Conservation (phyloP, 1,140 invertebrate species). For the Drosophila parvula region DNA sequence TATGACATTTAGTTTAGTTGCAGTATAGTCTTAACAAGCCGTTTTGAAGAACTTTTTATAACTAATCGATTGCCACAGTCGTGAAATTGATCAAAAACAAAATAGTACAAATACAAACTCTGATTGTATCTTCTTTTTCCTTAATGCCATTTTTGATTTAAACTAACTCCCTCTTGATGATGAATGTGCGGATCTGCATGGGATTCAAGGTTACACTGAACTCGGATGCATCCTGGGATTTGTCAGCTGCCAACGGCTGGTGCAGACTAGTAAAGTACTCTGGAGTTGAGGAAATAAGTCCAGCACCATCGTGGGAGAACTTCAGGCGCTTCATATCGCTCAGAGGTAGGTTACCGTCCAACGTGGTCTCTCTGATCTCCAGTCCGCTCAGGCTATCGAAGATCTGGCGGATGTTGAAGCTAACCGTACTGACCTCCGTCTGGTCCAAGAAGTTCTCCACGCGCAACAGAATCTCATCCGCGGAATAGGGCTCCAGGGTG, state of each 20-base stretch:
- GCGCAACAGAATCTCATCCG: conserved; percentile 89
- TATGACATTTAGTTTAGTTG: background rate
- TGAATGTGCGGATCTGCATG: conserved; percentile 77
- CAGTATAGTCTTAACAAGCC: background rate
- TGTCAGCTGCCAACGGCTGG: conserved; percentile 34
- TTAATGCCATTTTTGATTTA: background rate
- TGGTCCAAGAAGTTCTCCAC: conserved; percentile 95
- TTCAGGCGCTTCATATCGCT: conserved; percentile 67
- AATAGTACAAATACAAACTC: too few species aligned
- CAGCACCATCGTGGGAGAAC: conserved; percentile 61
- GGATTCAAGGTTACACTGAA: conserved; percentile 68
- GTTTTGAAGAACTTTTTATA: background rate
- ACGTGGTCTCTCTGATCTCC: conserved; percentile 69
- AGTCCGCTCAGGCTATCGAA: conserved; percentile 49
- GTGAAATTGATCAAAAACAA: background rate
- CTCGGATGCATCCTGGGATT: conserved; percentile 35
- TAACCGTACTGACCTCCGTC: conserved; percentile 87
- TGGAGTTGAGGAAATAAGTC: conserved; percentile 7
- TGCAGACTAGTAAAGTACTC: conserved; percentile 36
- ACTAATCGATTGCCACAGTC: background rate
- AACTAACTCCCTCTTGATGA: conserved; percentile 30
- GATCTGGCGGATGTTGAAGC: conserved; percentile 64
- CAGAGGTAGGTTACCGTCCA: conserved; percentile 69
- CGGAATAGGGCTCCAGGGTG: conserved; percentile 93
- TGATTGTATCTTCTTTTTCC: background rate